phyloP scores from a whole-genome alignment of 2,797 vertebrate genomes.

The Sparus aurata region DNA sequence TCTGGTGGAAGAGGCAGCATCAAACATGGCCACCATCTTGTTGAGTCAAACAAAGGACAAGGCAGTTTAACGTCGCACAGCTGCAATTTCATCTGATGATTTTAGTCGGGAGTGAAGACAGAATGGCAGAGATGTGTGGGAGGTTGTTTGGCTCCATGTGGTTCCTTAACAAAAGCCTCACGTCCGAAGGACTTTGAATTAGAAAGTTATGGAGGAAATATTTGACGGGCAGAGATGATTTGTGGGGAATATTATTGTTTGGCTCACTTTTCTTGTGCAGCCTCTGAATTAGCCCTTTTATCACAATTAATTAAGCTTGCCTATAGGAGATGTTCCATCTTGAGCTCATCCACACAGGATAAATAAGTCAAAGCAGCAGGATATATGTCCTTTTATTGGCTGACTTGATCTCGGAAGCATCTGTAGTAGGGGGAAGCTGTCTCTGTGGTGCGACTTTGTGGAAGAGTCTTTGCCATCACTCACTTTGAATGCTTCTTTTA shows the following conservation, averaged over 20 bases:
- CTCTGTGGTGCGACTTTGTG: conserved; percentile 83
- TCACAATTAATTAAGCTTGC: conserved; percentile 90
- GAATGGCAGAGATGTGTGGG: conserved; percentile 59
- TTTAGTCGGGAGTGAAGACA: conserved; percentile 50
- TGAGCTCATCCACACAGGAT: conserved; percentile 87
- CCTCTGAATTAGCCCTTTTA: conserved; percentile 89
- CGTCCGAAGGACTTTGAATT: conserved; percentile 84
- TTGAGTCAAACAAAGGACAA: conserved; percentile 69
- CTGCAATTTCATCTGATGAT: conserved; percentile 62
- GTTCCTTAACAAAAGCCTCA: conserved; percentile 84
- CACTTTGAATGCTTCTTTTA: conserved; percentile 88
- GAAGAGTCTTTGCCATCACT: conserved; percentile 86
- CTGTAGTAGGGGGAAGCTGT: conserved; percentile 79
- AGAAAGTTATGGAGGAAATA: conserved; percentile 87
- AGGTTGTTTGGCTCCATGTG: conserved; percentile 56
- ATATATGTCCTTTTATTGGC: conserved; percentile 92
- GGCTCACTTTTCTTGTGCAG: conserved; percentile 83
- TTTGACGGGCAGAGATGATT: conserved; percentile 86
- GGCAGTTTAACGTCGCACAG: conserved; percentile 50
- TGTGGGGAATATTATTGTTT: conserved; percentile 87
- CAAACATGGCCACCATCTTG: conserved; percentile 69
- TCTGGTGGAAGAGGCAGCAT: conserved; percentile 47
- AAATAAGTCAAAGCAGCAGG: conserved; percentile 87
- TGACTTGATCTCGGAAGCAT: conserved; percentile 87
- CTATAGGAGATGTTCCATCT: conserved; percentile 89